Evolutionary conservation across 2,888 invertebrate genomes (phyloP).

Genomic region (Oithona nana): DNA sequence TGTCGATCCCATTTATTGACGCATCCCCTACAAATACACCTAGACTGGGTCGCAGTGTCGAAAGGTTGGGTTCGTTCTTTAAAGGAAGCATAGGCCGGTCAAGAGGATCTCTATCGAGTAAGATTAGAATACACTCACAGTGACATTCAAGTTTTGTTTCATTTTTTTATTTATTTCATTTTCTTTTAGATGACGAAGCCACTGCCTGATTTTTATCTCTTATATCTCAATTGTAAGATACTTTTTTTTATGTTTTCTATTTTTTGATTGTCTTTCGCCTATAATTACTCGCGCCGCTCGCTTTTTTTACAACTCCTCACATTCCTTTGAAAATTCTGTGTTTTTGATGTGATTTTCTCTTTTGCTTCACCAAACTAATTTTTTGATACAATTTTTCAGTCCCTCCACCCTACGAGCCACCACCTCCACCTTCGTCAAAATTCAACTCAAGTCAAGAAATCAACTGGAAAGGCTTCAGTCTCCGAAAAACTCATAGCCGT

Average conservation of each 20-base stretch:
- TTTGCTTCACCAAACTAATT: too few relatives aligned
- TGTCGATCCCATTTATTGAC: conserved; percentile 17
- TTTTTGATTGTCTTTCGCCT: too few relatives aligned
- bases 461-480: conserved; percentile 2
- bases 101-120: conserved; percentile 10
- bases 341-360: too few relatives aligned
- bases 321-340: too few relatives aligned
- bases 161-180: background rate
- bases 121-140: background rate
- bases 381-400: background rate
- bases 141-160: too few relatives aligned
- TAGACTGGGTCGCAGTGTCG: conserved; percentile 10
- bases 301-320: too few relatives aligned
- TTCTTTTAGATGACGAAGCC: background rate
- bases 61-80: conserved; percentile 9
- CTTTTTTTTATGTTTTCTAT: background rate
- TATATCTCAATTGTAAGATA: background rate
- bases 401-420: background rate
- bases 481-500: background rate
- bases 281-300: too few relatives aligned
- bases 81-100: conserved; percentile 12
- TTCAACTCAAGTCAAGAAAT: background rate
- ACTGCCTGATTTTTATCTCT: background rate
- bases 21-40: conserved; percentile 12
- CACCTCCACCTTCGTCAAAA: conserved; percentile 1